Percentiles rank a stretch among this genome's conserved stretches.
These are phyloP conservation scores for Drosophila subsilvestris DNA, from an alignment of 2,888 invertebrate species.

Conservation along the genomic window DNA sequence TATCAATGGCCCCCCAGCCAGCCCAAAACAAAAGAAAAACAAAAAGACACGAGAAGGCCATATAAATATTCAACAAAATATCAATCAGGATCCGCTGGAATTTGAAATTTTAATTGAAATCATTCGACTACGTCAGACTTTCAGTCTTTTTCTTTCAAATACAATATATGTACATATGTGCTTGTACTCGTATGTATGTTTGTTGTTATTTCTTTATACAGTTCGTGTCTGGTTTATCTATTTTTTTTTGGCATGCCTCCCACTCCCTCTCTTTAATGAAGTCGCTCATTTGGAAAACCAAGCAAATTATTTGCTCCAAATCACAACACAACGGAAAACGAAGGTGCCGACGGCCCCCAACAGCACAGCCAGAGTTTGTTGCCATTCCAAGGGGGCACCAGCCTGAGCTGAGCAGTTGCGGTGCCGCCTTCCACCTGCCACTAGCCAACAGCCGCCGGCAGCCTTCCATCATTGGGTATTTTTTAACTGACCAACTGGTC, in stretches of 20 bases:
- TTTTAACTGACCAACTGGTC: slow-evolving; percentile 34
- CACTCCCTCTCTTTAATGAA: slow-evolving; percentile 36
- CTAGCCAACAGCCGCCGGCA: neutral
- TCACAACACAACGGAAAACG: slow-evolving; percentile 45
- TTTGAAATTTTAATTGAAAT: slow-evolving; percentile 22
- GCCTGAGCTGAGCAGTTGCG: slow-evolving; percentile 16
- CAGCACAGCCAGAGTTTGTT: slow-evolving; percentile 36
- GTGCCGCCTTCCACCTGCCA: slow-evolving; percentile 7
- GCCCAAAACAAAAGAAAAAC: neutral
- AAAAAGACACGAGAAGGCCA: neutral
- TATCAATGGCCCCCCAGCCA: neutral
- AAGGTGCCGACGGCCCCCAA: slow-evolving; percentile 25
- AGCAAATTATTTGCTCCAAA: slow-evolving; percentile 68
- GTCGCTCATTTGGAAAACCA: slow-evolving; percentile 66
- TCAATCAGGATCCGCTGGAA: slow-evolving; percentile 5
- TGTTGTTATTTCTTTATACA: neutral
- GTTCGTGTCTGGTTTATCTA: slow-evolving; percentile 1
- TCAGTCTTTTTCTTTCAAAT: neutral
- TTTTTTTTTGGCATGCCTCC: neutral
- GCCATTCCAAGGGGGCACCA: slow-evolving; percentile 49
- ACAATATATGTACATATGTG: neutral
- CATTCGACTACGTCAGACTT: neutral
- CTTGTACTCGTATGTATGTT: too few relatives aligned
- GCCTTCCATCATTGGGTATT: slow-evolving; percentile 23
- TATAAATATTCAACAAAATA: slow-evolving; percentile 10